Evolutionary conservation across 2,888 invertebrate genomes (phyloP).

Genomic region (Phoenoteleia sp.): DNA sequence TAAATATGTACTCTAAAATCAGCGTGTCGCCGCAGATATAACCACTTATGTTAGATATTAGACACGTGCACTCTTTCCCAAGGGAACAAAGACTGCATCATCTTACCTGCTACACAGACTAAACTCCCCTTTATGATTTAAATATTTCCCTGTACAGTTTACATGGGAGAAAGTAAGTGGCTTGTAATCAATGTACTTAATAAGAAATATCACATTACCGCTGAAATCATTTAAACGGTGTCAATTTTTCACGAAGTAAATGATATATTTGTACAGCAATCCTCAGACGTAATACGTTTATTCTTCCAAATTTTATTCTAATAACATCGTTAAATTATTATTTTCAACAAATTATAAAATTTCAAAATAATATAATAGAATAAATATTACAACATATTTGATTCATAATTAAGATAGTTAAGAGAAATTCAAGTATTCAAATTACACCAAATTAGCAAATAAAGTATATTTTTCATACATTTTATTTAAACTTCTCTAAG

Average conservation of each 20-base stretch:
- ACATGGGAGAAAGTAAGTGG: constrained; percentile 82
- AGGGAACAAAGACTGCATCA: constrained; percentile 84
- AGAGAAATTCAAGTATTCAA: no score
- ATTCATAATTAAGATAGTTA: no score
- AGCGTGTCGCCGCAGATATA: constrained; percentile 21
- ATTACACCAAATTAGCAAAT: no score
- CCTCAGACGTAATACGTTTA: not conserved
- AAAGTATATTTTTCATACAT: no score
- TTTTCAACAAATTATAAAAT: no score
- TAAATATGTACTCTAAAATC: constrained; percentile 39
- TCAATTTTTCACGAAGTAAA: not conserved
- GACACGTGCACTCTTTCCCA: constrained; percentile 85
- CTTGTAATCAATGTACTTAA: constrained; percentile 85
- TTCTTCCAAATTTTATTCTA: no score
- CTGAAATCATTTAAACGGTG: constrained; percentile 69
- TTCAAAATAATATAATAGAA: no score
- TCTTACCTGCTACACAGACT: constrained; percentile 77
- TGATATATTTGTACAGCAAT: no score
- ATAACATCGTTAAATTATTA: no score
- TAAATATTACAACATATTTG: no score
- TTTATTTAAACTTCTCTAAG: no score
- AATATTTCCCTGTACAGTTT: constrained; percentile 80
- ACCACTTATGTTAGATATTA: constrained; percentile 80
- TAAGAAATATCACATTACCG: constrained; percentile 82
- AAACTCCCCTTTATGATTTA: constrained; percentile 74